Evolutionary conservation across 2,113 vertebrate species (phyloP).

Genomic region (Neolamprologus sp.): DNA sequence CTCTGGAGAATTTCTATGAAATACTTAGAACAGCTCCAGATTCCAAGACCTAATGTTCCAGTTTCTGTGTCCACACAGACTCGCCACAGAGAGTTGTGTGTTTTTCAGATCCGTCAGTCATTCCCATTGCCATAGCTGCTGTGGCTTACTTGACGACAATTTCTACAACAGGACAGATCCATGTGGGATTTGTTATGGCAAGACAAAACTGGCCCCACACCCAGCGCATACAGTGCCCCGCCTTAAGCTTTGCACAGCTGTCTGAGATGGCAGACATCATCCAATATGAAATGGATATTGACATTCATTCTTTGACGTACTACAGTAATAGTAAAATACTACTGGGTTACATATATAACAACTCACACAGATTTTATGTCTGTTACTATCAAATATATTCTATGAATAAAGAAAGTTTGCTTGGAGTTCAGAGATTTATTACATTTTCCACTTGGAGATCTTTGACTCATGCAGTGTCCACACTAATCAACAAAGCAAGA

Average conservation of each 20-base stretch:
- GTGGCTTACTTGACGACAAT: background rate
- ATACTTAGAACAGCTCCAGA: background rate
- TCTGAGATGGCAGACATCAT: background rate
- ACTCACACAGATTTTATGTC: background rate
- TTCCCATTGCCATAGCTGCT: background rate
- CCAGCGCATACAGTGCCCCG: background rate
- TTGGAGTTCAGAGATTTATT: background rate
- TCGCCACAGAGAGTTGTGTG: background rate
- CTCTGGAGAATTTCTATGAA: background rate
- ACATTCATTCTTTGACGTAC: background rate
- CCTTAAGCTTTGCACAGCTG: background rate
- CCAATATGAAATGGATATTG: background rate
- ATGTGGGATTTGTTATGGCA: background rate
- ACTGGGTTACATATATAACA: background rate
- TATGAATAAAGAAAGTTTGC: background rate
- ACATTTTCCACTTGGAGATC: background rate
- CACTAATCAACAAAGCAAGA: background rate
- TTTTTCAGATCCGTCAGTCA: background rate
- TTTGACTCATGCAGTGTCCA: background rate
- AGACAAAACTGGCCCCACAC: background rate
- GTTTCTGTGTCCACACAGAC: background rate
- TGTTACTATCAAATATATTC: background rate
- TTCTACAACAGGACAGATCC: background rate
- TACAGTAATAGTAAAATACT: background rate
- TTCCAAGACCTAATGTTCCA: background rate